Percentiles rank a stretch among this genome's conserved stretches.
phyloP scores from a whole-genome alignment of 2,113 vertebrate species.

The Paradisaea rubra region DNA sequence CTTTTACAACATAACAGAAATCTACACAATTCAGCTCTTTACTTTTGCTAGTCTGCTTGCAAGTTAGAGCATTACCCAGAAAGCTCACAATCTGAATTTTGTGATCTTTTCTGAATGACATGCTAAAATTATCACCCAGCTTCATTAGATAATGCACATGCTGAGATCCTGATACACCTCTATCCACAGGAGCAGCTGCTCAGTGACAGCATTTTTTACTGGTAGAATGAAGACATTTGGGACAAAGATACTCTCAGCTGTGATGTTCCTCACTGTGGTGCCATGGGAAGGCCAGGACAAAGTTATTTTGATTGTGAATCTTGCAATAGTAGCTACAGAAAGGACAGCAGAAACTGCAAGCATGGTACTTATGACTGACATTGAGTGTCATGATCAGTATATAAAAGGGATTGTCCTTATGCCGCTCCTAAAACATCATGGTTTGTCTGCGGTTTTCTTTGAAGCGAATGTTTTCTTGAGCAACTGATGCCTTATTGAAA shows the following conservation, averaged over 20 bases:
- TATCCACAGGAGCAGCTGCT: not conserved
- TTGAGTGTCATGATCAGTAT: not conserved
- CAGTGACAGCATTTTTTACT: not conserved
- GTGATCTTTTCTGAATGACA: not conserved
- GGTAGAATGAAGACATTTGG: not conserved
- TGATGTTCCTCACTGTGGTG: not conserved
- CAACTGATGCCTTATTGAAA: not conserved
- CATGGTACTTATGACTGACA: not conserved
- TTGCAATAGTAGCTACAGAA: not conserved
- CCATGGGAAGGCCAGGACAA: not conserved
- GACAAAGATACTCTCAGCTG: not conserved
- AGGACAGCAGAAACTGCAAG: not conserved
- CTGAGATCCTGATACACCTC: not conserved
- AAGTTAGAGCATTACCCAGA: not conserved
- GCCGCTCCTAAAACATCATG: not conserved
- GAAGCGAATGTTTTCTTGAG: not conserved
- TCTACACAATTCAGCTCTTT: not conserved
- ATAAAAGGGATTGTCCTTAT: not conserved
- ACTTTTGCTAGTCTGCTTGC: not conserved
- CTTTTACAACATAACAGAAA: not conserved
- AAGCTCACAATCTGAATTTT: not conserved
- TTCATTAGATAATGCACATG: conserved; percentile 10
- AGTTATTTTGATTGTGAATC: not conserved
- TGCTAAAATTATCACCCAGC: not conserved
- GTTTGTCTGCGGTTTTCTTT: not conserved